Percentiles rank a stretch among this genome's conserved stretches.
Conservation (phyloP, 2,888 invertebrate genomes). For the Thecocarcelia acutangulata region DNA sequence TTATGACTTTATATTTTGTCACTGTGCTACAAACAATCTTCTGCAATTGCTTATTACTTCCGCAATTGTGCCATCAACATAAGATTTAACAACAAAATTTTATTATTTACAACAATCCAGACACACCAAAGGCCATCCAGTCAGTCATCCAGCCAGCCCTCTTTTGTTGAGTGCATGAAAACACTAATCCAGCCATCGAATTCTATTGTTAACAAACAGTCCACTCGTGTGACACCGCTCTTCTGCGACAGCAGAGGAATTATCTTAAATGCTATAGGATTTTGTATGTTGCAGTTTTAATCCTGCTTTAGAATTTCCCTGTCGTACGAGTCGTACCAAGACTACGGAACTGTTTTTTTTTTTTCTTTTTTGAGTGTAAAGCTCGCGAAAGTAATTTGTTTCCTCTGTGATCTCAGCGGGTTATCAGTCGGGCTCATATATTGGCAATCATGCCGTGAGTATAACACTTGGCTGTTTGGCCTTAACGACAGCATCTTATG, state of each 20-base stretch:
- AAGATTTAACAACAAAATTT: conserved; percentile 14
- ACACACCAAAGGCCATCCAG: conserved; percentile 34
- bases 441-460: conserved; percentile 38
- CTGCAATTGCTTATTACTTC: conserved; percentile 59
- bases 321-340: background rate
- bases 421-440: conserved; percentile 30
- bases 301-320: conserved; percentile 29
- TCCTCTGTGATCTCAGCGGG: conserved; percentile 75
- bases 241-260: conserved; percentile 16
- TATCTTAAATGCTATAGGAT: conserved; percentile 10
- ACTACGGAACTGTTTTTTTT: conserved; percentile 11
- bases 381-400: conserved; percentile 75
- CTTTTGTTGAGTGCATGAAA: background rate
- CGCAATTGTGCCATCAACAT: conserved; percentile 54
- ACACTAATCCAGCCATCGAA: conserved; percentile 26
- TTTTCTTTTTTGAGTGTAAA: no score
- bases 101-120: conserved; percentile 26
- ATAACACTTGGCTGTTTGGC: conserved; percentile 28
- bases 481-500: conserved; percentile 19
- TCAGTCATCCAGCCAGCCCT: conserved; percentile 4
- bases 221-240: conserved; percentile 46
- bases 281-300: conserved; percentile 53
- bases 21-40: conserved; percentile 38
- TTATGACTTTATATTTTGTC: conserved; percentile 59
- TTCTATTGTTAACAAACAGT: conserved; percentile 41